Conservation (phyloP, 2,113 vertebrate genomes). For the Megatriorchis doriae region DNA sequence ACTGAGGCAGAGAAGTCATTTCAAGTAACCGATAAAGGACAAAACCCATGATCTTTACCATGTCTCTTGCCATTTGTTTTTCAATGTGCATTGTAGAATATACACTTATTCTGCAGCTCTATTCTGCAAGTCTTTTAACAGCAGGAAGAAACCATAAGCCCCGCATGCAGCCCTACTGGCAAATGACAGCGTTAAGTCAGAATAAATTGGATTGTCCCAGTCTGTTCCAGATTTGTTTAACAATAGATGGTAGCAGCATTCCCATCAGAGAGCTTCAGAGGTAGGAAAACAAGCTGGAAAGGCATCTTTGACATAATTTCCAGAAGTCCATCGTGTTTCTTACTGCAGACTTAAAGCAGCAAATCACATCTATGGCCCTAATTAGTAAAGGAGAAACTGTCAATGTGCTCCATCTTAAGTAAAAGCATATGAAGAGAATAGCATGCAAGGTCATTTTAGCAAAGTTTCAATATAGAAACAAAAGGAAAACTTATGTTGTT, state of each 20-base stretch:
- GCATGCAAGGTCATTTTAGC: not conserved
- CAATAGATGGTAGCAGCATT: not conserved
- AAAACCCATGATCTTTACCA: not conserved
- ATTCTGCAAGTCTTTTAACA: not conserved
- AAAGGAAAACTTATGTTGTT: not conserved
- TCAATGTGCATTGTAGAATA: not conserved
- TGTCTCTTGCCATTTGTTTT: not conserved
- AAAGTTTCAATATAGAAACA: not conserved
- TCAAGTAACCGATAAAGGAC: not conserved
- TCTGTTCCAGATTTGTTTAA: not conserved
- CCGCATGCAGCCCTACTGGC: not conserved
- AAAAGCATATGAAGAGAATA: not conserved
- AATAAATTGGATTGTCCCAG: not conserved
- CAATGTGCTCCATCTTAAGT: not conserved
- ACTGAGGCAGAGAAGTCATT: not conserved
- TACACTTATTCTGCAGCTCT: not conserved
- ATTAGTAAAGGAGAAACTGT: not conserved
- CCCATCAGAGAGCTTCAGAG: not conserved
- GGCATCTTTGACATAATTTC: not conserved
- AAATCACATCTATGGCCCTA: not conserved
- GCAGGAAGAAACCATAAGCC: not conserved
- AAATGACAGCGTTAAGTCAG: not conserved
- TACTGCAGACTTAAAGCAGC: not conserved
- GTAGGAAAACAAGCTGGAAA: not conserved
- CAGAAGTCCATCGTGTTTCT: not conserved